phyloP scores from a whole-genome alignment of 1,140 invertebrate genomes.

The Drosophila lacteicornis region DNA sequence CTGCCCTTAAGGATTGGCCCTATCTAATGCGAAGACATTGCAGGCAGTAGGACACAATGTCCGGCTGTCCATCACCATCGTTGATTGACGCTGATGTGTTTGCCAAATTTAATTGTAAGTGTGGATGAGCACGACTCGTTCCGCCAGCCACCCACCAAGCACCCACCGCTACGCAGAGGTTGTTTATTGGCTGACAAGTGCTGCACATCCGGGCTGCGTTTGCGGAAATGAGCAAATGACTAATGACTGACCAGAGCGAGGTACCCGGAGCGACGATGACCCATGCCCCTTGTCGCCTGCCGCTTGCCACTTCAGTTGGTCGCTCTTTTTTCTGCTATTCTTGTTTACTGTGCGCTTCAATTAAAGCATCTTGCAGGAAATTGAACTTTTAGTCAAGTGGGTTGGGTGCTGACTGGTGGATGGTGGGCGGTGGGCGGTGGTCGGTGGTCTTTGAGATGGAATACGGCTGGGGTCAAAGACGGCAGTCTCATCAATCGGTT shows the following conservation, averaged over 20 bases:
- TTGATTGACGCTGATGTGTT: constrained; percentile 39
- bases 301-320: constrained; percentile 8
- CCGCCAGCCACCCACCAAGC: not conserved
- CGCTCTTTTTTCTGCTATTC: constrained; percentile 16
- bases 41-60: constrained; percentile 11
- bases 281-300: constrained; percentile 3
- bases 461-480: constrained; percentile 15
- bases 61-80: constrained; percentile 21
- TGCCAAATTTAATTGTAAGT: constrained; percentile 57
- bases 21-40: not conserved
- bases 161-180: constrained; percentile 29
- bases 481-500: constrained; percentile 53
- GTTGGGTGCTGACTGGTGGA: not conserved
- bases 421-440: not conserved
- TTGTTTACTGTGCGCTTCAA: constrained; percentile 77
- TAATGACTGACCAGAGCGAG: constrained; percentile 76
- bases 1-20: constrained; percentile 4
- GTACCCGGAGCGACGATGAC: constrained; percentile 37
- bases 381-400: constrained; percentile 76
- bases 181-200: constrained; percentile 83
- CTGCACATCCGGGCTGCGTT: constrained; percentile 77
- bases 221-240: constrained; percentile 82
- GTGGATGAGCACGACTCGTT: constrained; percentile 11
- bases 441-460: constrained; percentile 5
- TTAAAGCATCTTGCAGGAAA: constrained; percentile 80